Conservation (phyloP, 2,888 invertebrate species). For the Oxytorus armatus region DNA sequence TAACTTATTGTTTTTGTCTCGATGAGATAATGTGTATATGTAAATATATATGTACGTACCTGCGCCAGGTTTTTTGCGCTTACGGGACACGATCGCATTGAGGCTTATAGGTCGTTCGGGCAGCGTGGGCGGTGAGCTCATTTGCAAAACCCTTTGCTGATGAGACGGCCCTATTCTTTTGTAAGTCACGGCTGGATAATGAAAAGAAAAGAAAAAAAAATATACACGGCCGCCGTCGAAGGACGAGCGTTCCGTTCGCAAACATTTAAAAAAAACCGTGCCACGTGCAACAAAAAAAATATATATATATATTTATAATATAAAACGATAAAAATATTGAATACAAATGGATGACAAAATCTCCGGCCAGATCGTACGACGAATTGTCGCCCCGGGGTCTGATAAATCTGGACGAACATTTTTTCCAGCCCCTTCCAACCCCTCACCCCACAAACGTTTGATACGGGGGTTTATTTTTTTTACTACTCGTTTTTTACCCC, state of each 20-base stretch:
- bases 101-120: slow-evolving; percentile 73
- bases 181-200: slow-evolving; percentile 92
- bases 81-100: slow-evolving; percentile 85
- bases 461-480: slow-evolving; percentile 23
- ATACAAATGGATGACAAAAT: slow-evolving; percentile 27
- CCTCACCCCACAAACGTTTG: slow-evolving; percentile 3
- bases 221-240: slow-evolving; percentile 35
- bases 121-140: slow-evolving; percentile 63
- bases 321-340: slow-evolving; percentile 27
- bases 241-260: slow-evolving; percentile 56
- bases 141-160: slow-evolving; percentile 76
- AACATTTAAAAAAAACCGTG: slow-evolving; percentile 49
- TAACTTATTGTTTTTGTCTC: slow-evolving; percentile 8
- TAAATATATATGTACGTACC: slow-evolving; percentile 84
- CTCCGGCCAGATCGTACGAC: slow-evolving; percentile 56
- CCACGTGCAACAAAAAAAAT: slow-evolving; percentile 27
- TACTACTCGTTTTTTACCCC: slow-evolving; percentile 23
- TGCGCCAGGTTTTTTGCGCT: slow-evolving; percentile 91
- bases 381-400: slow-evolving; percentile 33
- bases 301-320: slow-evolving; percentile 25
- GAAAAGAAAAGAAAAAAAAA: slow-evolving; percentile 70
- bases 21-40: neutral
- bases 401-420: slow-evolving; percentile 50
- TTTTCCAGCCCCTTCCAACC: slow-evolving; percentile 18
- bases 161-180: slow-evolving; percentile 87